Percentiles rank a stretch among this genome's conserved stretches.
phyloP scores from a whole-genome alignment of 2,888 invertebrate species.

The Sarcophaga variegata region DNA sequence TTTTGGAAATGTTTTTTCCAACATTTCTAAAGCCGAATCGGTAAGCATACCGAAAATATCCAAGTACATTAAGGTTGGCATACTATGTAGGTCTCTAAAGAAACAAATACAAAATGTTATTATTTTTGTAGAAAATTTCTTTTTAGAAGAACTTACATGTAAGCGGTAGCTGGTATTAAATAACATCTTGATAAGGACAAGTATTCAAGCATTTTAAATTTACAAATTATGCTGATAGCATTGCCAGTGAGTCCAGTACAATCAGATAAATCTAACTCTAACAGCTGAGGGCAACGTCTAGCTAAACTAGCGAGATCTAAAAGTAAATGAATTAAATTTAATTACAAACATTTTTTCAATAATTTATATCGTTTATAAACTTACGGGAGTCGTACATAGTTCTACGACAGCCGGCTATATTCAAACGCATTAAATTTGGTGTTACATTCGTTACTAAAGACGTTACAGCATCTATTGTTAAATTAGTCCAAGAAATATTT shows the following conservation, averaged over 20 bases:
- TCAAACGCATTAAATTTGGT: conserved; percentile 86
- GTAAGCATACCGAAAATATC: conserved; percentile 92
- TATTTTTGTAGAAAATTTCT: background rate
- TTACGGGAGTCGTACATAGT: conserved; percentile 89
- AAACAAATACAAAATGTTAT: background rate
- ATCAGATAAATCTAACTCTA: conserved; percentile 95
- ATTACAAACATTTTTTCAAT: background rate
- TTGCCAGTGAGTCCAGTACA: conserved; percentile 87
- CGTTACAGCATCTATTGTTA: conserved; percentile 85
- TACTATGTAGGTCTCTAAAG: conserved; percentile 84
- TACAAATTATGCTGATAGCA: conserved; percentile 84
- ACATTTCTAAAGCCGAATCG: conserved; percentile 82
- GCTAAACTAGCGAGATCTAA: conserved; percentile 88
- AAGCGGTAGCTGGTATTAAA: conserved; percentile 86
- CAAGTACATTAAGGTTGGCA: conserved; percentile 87
- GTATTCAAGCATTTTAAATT: conserved; percentile 87
- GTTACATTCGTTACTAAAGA: conserved; percentile 86
- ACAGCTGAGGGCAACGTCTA: conserved; percentile 86
- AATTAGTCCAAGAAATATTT: conserved; percentile 92
- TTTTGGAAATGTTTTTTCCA: conserved; percentile 84
- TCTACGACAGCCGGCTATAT: conserved; percentile 91
- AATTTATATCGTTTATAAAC: conserved; percentile 73
- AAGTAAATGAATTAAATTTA: conserved; percentile 24
- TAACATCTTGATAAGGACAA: conserved; percentile 92
- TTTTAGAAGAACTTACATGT: conserved; percentile 84